A percentile compares a stretch with the other conserved stretches of the same genome.
These are phyloP conservation scores for Pterois miles DNA, from an alignment of 2,797 vertebrate species.

Conservation along the genomic window DNA sequence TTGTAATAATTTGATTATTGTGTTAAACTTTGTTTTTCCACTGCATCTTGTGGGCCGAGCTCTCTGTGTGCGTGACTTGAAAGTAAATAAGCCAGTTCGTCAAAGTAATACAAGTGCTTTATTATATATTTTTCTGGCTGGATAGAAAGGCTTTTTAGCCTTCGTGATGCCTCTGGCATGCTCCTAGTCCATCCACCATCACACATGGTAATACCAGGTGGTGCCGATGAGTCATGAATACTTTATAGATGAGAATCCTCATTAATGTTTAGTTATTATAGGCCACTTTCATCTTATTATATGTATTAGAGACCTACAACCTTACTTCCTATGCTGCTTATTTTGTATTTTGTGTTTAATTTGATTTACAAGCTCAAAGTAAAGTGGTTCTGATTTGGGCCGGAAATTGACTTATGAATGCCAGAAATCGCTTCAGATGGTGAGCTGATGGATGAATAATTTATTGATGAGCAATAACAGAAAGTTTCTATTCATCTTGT, in stretches of 20 bases:
- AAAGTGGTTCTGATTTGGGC: not conserved
- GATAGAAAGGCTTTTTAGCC: constrained; percentile 7
- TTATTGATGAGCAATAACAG: not conserved
- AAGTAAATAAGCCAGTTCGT: constrained; percentile 15
- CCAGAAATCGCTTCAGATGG: not conserved
- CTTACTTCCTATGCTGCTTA: not conserved
- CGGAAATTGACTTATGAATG: not conserved
- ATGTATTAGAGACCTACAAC: not conserved
- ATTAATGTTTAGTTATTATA: not conserved
- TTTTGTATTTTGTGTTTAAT: not conserved
- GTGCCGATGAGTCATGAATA: constrained; percentile 40
- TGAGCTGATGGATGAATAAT: constrained; percentile 1
- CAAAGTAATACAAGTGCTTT: constrained; percentile 18
- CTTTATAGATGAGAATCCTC: not conserved
- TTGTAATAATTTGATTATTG: constrained; percentile 2
- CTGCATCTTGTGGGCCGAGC: constrained; percentile 5
- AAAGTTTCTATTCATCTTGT: not conserved
- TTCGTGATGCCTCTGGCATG: not conserved
- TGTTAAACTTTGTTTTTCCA: not conserved
- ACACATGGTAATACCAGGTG: constrained; percentile 26
- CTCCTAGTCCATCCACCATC: not conserved
- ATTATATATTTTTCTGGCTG: not conserved
- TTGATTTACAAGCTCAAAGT: not conserved
- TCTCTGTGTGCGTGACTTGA: not conserved
- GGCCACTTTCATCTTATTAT: not conserved